Evolutionary conservation across 2,113 vertebrate species (phyloP), one percentile per base, ranked within the genome.

Genomic region (Marmota flaviventris): DNA sequence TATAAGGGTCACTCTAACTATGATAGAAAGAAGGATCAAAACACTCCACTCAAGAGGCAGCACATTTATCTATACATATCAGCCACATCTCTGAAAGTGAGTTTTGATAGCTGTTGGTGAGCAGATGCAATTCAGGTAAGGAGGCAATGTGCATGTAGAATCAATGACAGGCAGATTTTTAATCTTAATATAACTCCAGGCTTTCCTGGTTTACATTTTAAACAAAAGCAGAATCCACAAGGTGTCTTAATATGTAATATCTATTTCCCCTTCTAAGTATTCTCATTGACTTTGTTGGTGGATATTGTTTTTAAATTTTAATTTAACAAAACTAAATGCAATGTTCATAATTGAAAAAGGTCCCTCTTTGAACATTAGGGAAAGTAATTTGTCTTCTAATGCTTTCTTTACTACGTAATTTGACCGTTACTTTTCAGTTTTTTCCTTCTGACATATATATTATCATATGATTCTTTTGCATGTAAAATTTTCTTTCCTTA

Each of bases 401-500:
- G 48, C 3, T 20, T 12, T 14, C 17, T 90, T 92, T 58, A 58
- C 56, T 85, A 56, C 7, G 29, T 88, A 53, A 84, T 92, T 76
- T 53, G 69, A 42, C n/a, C n/a, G 53, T 91, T 88, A 51, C 45
- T 87, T 94, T 93, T 78, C 9, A 51, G n/a, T 70, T 12, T 69
- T 91, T 93, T 77, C 27, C 29, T 93, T 90, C 51, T 73, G 45
- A 17, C 37, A 69, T 51, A 82, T 11, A 20, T 86, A 72, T 84
- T 89, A 32, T 67, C 51, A 45, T 0, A 27, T 34, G 22, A 39
- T 78, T 90, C 17, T 81, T 79, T 73, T 42, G 3, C 22, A 39
- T 56, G 3, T 86, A 76, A 69, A 95, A 25, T 76, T 91, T 96
- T 91, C 78, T 93, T 91, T 90, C 32, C 27, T 87, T 24, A 56